phyloP scores from a whole-genome alignment of 2,888 invertebrate genomes.

The Arge pagana region DNA sequence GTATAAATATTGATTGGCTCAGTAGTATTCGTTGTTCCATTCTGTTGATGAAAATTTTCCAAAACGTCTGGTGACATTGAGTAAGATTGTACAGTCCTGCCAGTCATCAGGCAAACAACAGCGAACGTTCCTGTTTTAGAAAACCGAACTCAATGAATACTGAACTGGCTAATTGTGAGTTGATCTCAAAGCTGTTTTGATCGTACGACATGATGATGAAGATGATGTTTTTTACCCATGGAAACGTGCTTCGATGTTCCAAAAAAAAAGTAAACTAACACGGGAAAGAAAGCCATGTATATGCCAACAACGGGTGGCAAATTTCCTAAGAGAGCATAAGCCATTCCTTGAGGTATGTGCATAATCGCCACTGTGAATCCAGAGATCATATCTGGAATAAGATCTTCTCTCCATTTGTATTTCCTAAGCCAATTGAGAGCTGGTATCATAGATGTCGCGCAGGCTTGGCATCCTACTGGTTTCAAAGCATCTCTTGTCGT shows the following conservation, averaged over 20 bases:
- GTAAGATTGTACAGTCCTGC: constrained; percentile 71
- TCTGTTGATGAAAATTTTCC: neutral
- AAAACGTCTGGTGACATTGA: constrained; percentile 10
- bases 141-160: no score
- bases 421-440: constrained; percentile 67
- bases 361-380: constrained; percentile 84
- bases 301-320: constrained; percentile 62
- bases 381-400: constrained; percentile 75
- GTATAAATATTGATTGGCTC: constrained; percentile 41
- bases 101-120: constrained; percentile 88
- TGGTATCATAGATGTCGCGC: constrained; percentile 58
- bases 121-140: constrained; percentile 73
- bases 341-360: constrained; percentile 82
- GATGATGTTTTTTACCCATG: constrained; percentile 66
- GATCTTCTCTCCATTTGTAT: constrained; percentile 65
- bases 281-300: constrained; percentile 65
- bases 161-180: no score
- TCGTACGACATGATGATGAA: no score
- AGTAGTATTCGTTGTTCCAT: constrained; percentile 30
- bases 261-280: constrained; percentile 66
- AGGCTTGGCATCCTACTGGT: constrained; percentile 41
- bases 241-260: constrained; percentile 72
- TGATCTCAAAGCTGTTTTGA: neutral
- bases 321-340: constrained; percentile 62
- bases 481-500: constrained; percentile 30